Base-by-base conservation (phyloP, 2,888 invertebrate genomes). In the Odontocolon sp. region DNA sequence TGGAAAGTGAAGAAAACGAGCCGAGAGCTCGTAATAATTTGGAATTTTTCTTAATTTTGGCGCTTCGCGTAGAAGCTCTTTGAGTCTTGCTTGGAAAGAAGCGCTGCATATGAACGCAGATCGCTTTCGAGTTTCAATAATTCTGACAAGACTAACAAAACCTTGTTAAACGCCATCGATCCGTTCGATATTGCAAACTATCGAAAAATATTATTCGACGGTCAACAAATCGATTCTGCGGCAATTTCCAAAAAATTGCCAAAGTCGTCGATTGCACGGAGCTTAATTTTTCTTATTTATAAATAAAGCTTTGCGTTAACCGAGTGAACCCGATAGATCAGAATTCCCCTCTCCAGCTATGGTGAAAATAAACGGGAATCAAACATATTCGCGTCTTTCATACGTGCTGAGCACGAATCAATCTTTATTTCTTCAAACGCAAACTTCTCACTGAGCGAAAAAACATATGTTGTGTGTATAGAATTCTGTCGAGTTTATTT, bases 1-100 rank as follows among this genome's bases (percentile, higher is more conserved):
- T 4, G 90, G 89, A 8, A 90, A 90, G 79, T 90, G 83, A 88
- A 45, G 52, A 69, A 42, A 21, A 42, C 2, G 57, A 50, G 38
- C 14, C n/a, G 40, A 71, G 21, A 68, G 54, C 28, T 33, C 59
- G 28, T 54, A 45, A 38, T 14, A 63, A 14, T 28, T 50, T 56
- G 50, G 40, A 63, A 70, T 57, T 45, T 59, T 45, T 57, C 14
- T 40, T 33, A 57, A 47, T 52, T 69, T 50, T 59, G 52, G 38
- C 50, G 56, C 56, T 72, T 64, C 63, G 36, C 28, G 45, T 59
- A 61, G 47, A 61, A 47, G 23, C 8, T 9, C 36, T 33, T 31
- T 1, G 54, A 16, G 63, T 38, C 36, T 11, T 36, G 61, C 68
- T 63, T 38, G 21, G 23, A 56, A 50, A 16, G n/a, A 57, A 40